Evolutionary conservation across 37 sponge, comb jelly and placozoan species (phyloP), one percentile per base, ranked within the genome.

Genomic region (Bolinopsis microptera): DNA sequence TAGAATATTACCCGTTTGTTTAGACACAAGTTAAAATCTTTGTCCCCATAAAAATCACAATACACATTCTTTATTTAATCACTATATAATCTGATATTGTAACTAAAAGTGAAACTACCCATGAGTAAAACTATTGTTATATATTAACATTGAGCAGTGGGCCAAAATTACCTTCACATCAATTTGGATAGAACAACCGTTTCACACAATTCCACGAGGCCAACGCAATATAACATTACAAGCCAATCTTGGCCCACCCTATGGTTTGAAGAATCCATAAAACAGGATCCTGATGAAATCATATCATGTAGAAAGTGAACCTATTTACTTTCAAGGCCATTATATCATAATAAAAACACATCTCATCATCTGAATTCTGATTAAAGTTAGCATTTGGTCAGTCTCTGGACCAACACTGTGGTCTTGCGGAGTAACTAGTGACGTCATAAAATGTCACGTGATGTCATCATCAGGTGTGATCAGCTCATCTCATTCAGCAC

Each of bases 401-500:
- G 61, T 48, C 13, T 48, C 61, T 48, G 61, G 61, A 48, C 61
- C 61, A 48, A 5, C 61, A 48, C 61, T 48, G n/a, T 48, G 61
- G 13, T 48, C 13, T 48, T 48, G 9, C 61, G 5, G 61, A n/a
- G 61, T 13, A 48, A 48, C 61, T 5, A 5, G 61, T 48, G 13
- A 13, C 61, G 61, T 48, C 5, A 48, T 48, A n/a, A n/a, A n/a
- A n/a, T 13, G 75, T 21, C 75, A 72, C 26, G 75, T 72, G 75
- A 72, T 72, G 31, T 72, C 75, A 72, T 72, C 22, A 72, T n/a
- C 2, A 30, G 5, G 31, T 3, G 31, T 72, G 75, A 3, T 30
- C 23, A 16, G 36, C 8, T 86, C 90, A 86, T 25, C n/a, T n/a
- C n/a, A n/a, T n/a, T n/a, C n/a, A n/a, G 90, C 90, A 39, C 90